Percentiles rank a stretch among this genome's conserved stretches.
phyloP scores from a whole-genome alignment of 2,113 vertebrate genomes.

The Anseranas semipalmata region DNA sequence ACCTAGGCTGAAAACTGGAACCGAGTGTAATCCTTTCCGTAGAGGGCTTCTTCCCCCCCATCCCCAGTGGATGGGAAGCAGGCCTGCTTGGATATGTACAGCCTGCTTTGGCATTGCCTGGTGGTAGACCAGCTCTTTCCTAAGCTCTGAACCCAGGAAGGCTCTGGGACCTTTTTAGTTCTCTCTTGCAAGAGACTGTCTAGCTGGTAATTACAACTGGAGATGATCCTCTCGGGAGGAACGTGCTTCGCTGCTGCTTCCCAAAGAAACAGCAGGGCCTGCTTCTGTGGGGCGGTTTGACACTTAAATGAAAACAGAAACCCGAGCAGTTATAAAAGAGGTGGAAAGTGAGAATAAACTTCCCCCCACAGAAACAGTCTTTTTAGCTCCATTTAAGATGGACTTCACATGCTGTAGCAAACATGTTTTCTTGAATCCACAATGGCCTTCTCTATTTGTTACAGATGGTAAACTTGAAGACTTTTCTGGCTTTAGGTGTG shows the following conservation, averaged over 20 bases:
- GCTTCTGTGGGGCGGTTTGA: background rate
- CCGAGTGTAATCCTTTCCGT: background rate
- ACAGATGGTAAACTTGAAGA: background rate
- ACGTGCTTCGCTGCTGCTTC: background rate
- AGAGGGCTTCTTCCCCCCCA: background rate
- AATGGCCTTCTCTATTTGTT: rapidly evolving
- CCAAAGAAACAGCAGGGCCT: background rate
- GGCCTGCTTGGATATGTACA: background rate
- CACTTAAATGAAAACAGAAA: background rate
- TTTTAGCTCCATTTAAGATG: background rate
- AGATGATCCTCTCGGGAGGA: background rate
- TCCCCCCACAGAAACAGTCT: rapidly evolving
- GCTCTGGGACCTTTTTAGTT: background rate
- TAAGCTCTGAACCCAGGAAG: background rate
- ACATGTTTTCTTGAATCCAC: background rate
- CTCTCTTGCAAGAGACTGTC: background rate
- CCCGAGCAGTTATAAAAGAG: background rate
- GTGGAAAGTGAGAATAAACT: background rate
- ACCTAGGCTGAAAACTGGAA: background rate
- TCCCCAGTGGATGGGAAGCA: background rate
- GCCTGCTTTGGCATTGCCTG: background rate
- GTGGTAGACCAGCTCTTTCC: background rate
- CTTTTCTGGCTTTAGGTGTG: background rate
- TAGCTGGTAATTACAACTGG: background rate
- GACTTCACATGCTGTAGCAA: background rate